A percentile compares a stretch with the other conserved stretches of the same genome.
phyloP scores from a whole-genome alignment of 2,113 vertebrate genomes.

The Pristiophorus japonicus region DNA sequence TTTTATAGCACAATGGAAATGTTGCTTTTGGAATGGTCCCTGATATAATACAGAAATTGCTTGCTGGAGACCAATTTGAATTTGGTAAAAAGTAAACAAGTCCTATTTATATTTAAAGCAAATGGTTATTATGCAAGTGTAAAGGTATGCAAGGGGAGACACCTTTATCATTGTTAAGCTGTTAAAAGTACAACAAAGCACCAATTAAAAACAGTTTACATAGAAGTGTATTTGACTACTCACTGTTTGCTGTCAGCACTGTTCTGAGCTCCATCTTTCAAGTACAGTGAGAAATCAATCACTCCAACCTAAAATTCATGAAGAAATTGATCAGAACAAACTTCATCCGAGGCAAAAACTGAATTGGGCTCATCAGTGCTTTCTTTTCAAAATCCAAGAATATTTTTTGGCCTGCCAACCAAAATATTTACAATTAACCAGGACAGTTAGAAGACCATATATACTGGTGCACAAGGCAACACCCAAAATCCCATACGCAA shows the following conservation, averaged over 20 bases:
- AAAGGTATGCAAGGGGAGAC: not conserved
- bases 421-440: not conserved
- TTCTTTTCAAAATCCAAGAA: not conserved
- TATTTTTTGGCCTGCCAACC: not conserved
- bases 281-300: constrained; percentile 93
- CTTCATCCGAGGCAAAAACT: not conserved
- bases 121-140: not conserved
- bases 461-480: not conserved
- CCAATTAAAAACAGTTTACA: not conserved
- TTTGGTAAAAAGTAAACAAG: not conserved
- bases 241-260: constrained; percentile 75
- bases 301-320: constrained; percentile 72
- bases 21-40: not conserved
- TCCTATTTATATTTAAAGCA: not conserved
- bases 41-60: not conserved
- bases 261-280: constrained; percentile 72
- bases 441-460: not conserved
- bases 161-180: not conserved
- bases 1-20: not conserved
- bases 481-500: not conserved
- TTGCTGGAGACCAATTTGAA: not conserved
- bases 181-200: not conserved
- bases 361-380: not conserved
- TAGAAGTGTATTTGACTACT: constrained; percentile 47
- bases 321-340: not conserved